These are phyloP conservation scores for Lytechinus pictus DNA, from an alignment of 35 echinoderm and acorn worm species.

Conservation along the genomic window DNA sequence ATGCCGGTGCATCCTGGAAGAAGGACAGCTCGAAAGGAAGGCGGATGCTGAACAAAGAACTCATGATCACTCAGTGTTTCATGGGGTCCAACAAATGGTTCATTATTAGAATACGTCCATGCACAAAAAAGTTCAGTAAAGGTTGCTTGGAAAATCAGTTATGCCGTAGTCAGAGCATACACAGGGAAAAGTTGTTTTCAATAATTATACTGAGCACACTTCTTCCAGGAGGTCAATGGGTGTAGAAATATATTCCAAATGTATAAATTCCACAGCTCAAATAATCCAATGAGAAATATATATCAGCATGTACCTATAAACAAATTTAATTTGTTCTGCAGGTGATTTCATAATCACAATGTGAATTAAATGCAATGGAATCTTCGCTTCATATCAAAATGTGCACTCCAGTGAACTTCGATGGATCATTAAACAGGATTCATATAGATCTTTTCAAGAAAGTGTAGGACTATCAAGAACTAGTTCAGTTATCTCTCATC, in stretches of 20 bases:
- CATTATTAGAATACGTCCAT: neutral
- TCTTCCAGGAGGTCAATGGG: neutral
- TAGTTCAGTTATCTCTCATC: neutral
- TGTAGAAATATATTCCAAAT: neutral
- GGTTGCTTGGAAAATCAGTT: neutral
- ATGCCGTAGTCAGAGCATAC: neutral
- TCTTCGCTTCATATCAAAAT: neutral
- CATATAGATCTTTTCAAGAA: neutral
- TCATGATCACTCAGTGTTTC: conserved; percentile 16
- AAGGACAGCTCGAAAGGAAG: conserved; percentile 65
- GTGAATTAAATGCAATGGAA: neutral
- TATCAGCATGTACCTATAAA: neutral
- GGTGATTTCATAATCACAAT: neutral
- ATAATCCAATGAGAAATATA: neutral
- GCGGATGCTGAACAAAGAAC: conserved; percentile 69
- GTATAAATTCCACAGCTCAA: neutral
- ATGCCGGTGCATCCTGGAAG: conserved; percentile 45
- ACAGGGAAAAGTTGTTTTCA: neutral
- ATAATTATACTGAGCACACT: neutral
- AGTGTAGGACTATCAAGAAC: neutral
- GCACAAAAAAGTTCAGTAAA: neutral
- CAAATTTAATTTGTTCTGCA: neutral
- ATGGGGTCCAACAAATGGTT: neutral
- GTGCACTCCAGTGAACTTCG: neutral
- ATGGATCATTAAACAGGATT: neutral